Evolutionary conservation across 1,140 invertebrate genomes (phyloP), one percentile per base, ranked within the genome.

Genomic region (Aporrectodea caliginosa): DNA sequence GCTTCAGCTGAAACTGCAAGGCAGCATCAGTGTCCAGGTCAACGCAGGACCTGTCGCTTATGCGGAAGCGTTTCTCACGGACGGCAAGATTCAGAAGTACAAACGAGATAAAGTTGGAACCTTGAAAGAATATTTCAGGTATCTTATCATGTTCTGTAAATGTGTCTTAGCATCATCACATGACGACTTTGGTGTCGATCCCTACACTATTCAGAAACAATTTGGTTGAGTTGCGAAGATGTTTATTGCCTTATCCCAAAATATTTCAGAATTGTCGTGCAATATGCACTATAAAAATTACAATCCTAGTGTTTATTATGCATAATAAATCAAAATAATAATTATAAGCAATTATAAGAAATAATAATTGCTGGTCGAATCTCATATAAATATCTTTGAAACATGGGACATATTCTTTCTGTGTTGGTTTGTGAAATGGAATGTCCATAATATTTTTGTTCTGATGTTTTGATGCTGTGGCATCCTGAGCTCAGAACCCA

Each of bases 41-140:
- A 96, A 98, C 89, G 95, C 95, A n/a, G 96, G 96, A 34, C 96
- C 96, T 0, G 87, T 97, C 72, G 95, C 95, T 1, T 98, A 97
- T 88, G 95, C 95, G 0, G 92, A 92, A 83, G 94, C 93, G 1
- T 98, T 98, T 89, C 89, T 98, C 0, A 93, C 94, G 87, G 82
- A 83, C 34, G 82, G 82, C 75, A 75, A 69, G 32, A 29, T 82
- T 91, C 73, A 27, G 34, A 80, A 70, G 34, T 69, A 68, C 58
- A 43, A 34, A 22, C 27, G 1, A 27, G 58, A 69, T 32, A 79
- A 80, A n/a, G 73, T 79, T 32, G 69, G 27, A 16, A 35, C n/a
- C 0, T 75, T 80, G 29, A 80, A 79, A 35, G 70, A 75, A 6
- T 29, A 58, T 33, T 79, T 79, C 80, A 34, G 80, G 80, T 76